A percentile compares a stretch with the other conserved stretches of the same genome.
Evolutionary conservation across 2,888 invertebrate genomes (phyloP).

Genomic region (Lapara coniferarum): DNA sequence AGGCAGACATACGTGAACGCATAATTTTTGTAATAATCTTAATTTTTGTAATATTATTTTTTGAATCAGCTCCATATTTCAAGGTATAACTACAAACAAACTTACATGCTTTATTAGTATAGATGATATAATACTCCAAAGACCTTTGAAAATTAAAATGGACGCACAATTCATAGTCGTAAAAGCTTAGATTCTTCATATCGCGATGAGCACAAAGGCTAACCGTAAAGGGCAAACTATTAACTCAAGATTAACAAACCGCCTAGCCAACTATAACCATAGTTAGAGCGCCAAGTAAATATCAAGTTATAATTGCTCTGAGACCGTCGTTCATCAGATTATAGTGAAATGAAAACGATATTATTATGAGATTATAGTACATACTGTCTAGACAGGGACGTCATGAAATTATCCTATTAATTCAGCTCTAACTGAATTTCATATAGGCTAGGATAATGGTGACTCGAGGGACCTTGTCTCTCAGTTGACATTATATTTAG

Average conservation of each 20-base stretch:
- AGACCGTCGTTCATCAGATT: slow-evolving; percentile 37
- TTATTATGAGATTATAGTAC: slow-evolving; percentile 41
- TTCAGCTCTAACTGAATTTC: no score
- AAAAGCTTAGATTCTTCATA: background rate
- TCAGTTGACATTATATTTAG: no score
- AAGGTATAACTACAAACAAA: background rate
- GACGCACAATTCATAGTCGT: no score
- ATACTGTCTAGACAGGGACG: slow-evolving; percentile 28
- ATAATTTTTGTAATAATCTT: no score
- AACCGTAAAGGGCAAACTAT: background rate
- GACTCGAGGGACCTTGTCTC: no score
- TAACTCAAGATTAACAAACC: slow-evolving; percentile 5
- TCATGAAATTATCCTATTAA: no score
- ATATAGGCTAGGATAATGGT: no score
- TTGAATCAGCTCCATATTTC: no score
- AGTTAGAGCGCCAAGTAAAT: slow-evolving; percentile 21
- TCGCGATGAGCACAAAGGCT: background rate
- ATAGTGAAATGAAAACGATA: no score
- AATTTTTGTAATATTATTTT: no score
- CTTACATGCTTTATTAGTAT: background rate
- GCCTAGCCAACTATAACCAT: background rate
- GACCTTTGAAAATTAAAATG: background rate
- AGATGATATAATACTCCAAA: background rate
- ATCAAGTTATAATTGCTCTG: slow-evolving; percentile 48
- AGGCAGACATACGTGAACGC: no score